phyloP scores from a whole-genome alignment of 2,888 invertebrate genomes.

The Rhynchonema sp. region DNA sequence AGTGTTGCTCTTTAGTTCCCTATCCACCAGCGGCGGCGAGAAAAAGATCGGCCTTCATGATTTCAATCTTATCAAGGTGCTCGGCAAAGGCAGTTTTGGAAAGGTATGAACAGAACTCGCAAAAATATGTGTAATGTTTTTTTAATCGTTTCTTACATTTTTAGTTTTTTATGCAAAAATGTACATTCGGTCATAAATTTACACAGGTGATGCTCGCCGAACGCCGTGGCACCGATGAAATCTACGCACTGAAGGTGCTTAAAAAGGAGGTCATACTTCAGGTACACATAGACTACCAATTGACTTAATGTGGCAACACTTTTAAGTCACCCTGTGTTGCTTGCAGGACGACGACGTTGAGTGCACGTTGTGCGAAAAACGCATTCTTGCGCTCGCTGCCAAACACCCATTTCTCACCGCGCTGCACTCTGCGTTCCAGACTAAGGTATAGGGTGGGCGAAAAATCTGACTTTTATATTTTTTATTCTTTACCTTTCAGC shows the following conservation, averaged over 20 bases:
- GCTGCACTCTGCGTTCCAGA: constrained; percentile 89
- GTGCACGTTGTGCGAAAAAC: constrained; percentile 94
- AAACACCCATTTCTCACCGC: constrained; percentile 93
- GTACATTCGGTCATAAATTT: neutral
- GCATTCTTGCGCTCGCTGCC: constrained; percentile 86
- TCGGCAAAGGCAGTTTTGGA: constrained; percentile 85
- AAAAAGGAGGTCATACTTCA: constrained; percentile 85
- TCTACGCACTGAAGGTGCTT: constrained; percentile 50
- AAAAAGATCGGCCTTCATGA: no score
- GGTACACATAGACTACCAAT: neutral
- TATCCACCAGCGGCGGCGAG: no score
- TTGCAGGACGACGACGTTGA: constrained; percentile 91
- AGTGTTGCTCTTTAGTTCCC: no score
- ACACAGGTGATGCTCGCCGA: constrained; percentile 82
- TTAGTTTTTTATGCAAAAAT: no score
- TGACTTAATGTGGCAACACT: neutral
- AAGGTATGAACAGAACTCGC: constrained; percentile 37
- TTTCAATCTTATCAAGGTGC: neutral
- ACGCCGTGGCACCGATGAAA: constrained; percentile 70
- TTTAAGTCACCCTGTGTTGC: neutral
- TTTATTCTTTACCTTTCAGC: neutral
- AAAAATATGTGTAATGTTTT: neutral
- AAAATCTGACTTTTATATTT: neutral
- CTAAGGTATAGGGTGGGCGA: constrained; percentile 40
- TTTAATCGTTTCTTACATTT: no score